A percentile compares a stretch with the other conserved stretches of the same genome.
phyloP scores from a whole-genome alignment of 2,888 invertebrate species.

The Neocrepidodera transversa region DNA sequence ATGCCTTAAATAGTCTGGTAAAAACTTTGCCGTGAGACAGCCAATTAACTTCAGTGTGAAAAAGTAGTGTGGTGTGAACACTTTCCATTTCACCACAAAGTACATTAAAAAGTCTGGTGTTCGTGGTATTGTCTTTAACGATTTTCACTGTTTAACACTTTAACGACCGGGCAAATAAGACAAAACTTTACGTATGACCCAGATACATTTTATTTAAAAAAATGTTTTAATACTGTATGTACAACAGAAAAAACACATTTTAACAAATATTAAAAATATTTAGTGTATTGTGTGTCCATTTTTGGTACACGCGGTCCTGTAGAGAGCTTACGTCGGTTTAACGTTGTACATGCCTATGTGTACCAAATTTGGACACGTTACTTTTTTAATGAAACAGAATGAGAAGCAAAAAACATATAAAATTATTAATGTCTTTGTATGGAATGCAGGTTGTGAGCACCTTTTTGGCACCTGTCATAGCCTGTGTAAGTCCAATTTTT shows the following conservation, averaged over 20 bases:
- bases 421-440: conserved; percentile 6
- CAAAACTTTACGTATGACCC: not conserved
- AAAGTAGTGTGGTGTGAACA: too few relatives aligned
- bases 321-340: too few relatives aligned
- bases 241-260: not conserved
- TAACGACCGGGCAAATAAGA: conserved; percentile 6
- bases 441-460: not conserved
- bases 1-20: too few relatives aligned
- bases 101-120: too few relatives aligned
- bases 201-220: conserved; percentile 13
- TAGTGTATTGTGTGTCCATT: not conserved
- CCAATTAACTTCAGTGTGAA: too few relatives aligned
- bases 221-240: not conserved
- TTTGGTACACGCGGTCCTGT: not conserved
- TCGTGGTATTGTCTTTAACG: too few relatives aligned
- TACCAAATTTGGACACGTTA: conserved; percentile 15
- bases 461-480: conserved; percentile 7
- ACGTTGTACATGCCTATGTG: not conserved
- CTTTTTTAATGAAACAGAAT: conserved; percentile 14
- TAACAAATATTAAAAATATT: not conserved
- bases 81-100: too few relatives aligned
- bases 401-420: conserved; percentile 20
- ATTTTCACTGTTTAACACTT: too few relatives aligned
- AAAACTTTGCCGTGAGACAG: too few relatives aligned
- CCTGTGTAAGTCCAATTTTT: conserved; percentile 2